Evolutionary conservation across 2,797 vertebrate species (phyloP), one percentile per base, ranked within the genome.

Genomic region (Lutjanus argentimaculatus): DNA sequence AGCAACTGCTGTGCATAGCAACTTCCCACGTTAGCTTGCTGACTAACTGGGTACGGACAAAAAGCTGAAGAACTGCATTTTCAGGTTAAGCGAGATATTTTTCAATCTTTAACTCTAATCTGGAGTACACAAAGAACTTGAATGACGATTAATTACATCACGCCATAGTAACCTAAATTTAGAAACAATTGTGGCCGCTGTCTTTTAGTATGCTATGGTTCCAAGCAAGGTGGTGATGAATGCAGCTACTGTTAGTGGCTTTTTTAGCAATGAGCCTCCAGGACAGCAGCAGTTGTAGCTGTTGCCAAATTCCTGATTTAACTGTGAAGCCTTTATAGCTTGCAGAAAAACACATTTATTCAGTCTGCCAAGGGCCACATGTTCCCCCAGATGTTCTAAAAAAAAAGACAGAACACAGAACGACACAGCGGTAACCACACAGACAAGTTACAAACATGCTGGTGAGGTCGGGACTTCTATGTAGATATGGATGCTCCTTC

Each of bases 311-410:
- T 51, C 73, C 22, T 55, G 46, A 81, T 75, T 77, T 16, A 63
- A 64, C 59, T 53, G 67, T 57, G 36, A 63, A 80, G 64, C 48
- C 68, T 74, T 55, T 67, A 52, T n/a, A 63, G 74, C 14, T 12
- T 21, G 36, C 42, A 67, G 62, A 69, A 69, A 80, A 86, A 81
- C 71, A 59, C 67, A 88, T 80, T 77, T 67, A 82, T 84, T 80
- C 65, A 81, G 56, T 81, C 71, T 76, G 56, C 36, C 53, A 72
- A 51, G 75, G n/a, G 43, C 75, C 84, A 86, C 80, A 83, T 89
- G 84, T 75, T 83, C 48, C 36, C 56, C 61, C 78, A 88, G 83
- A 86, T 88, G 82, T 86, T 71, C 51, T 48, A n/a, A n/a, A 51
- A 62, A 55, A 40, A n/a, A 48, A 66, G 21, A 74, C 5, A 51